Evolutionary conservation across 2,797 vertebrate genomes (phyloP), one percentile per base, ranked within the genome.

Genomic region (Pampus argenteus): DNA sequence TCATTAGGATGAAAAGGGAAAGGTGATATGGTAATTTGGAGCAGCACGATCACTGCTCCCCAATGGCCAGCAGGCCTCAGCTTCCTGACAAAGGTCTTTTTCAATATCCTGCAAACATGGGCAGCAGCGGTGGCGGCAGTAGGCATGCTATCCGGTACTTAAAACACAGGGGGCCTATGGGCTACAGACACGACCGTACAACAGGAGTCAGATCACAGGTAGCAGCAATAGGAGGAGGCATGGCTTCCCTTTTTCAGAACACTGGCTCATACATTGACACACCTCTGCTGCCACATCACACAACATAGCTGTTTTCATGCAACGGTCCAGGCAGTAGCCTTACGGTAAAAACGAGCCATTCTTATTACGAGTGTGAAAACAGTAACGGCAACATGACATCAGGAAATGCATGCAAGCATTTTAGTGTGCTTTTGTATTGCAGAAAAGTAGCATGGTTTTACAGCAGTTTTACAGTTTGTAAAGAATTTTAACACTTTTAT

Each of bases 51-150:
- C 74, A 40, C 86, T 44, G 66, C 77, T 91, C 83, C 89, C 76
- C 70, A 82, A 70, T 62, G 88, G 74, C 81, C 80, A 26, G 60
- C 74, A 87, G 92, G 91, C 88, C 91, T 90, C 94, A 61, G 61
- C 83, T 93, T 95, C 93, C 94, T 93, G 91, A 86, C 81, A 91
- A 84, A 91, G 89, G 92, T 93, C 92, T 88, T 90, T 95, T 89
- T 89, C 93, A 95, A 95, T 95, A 94, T 94, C 93, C 93, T 94
- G 92, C 83, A 87, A 85, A 90, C 81, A 82, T 14, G 57, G 72
- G 81, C 17, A 17, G 17, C 34, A n/a, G 34, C 17, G 17, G 40
- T 42, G 60, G 76, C 45, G 45, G 78, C 73, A 67, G 77, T 66
- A 34, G 78, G 84, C 84, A 65, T 84, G 88, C 87, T 72, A 88